phyloP scores from a whole-genome alignment of 2,113 vertebrate species.

The Cottus gobio region DNA sequence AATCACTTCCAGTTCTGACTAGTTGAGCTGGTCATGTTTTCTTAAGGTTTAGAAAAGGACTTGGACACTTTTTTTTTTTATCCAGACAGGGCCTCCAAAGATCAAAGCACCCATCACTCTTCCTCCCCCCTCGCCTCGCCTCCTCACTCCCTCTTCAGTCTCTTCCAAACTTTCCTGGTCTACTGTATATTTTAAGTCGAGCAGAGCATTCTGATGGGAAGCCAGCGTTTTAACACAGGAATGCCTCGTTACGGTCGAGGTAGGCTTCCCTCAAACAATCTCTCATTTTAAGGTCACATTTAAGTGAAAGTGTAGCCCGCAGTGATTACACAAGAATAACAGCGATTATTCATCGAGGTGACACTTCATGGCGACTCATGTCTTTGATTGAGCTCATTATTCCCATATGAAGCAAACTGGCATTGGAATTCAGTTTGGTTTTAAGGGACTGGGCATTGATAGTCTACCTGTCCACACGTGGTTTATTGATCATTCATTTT shows the following conservation, averaged over 20 bases:
- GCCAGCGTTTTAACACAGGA: conserved; percentile 65
- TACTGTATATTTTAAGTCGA: conserved; percentile 78
- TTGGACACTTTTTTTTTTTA: conserved; percentile 48
- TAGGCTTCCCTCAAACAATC: conserved; percentile 50
- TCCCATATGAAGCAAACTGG: not conserved
- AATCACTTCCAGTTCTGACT: conserved; percentile 6
- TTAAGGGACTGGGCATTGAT: not conserved
- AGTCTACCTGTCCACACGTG: not conserved
- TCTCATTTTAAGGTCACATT: conserved; percentile 55
- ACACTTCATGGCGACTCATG: conserved; percentile 29
- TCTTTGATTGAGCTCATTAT: conserved; percentile 13
- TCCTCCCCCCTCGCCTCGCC: conserved; percentile 52
- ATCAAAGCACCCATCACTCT: conserved; percentile 82
- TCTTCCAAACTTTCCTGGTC: conserved; percentile 71
- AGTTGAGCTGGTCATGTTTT: conserved; percentile 47
- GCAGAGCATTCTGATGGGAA: conserved; percentile 71
- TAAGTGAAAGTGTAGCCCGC: conserved; percentile 40
- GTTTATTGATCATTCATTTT: not conserved
- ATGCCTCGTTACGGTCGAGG: conserved; percentile 52
- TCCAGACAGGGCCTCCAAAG: conserved; percentile 70
- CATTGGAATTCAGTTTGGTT: conserved; percentile 3
- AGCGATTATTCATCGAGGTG: conserved; percentile 39
- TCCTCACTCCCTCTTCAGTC: conserved; percentile 64
- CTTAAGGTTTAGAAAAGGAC: conserved; percentile 48
- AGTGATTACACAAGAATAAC: conserved; percentile 9